These are phyloP conservation scores for Drosophila willistoni DNA, from an alignment of 1,140 invertebrate species.

Conservation along the genomic window DNA sequence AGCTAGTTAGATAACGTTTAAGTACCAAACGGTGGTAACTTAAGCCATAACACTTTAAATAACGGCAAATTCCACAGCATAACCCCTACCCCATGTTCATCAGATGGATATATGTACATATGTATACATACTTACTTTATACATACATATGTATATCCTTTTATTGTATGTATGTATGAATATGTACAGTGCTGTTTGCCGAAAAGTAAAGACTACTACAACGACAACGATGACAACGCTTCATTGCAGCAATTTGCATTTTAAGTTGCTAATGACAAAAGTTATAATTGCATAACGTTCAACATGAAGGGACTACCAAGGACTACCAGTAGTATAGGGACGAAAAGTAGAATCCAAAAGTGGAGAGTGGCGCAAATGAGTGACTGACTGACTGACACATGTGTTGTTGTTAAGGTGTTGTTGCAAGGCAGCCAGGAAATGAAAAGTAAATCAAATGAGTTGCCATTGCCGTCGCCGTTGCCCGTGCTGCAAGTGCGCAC, in stretches of 20 bases:
- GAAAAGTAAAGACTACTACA: slow-evolving; percentile 43
- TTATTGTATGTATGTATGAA: neutral
- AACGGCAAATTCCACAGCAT: slow-evolving; percentile 40
- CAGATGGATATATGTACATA: neutral
- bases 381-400: slow-evolving; percentile 32
- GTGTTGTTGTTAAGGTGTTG: slow-evolving; percentile 51
- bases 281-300: slow-evolving; percentile 81
- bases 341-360: neutral
- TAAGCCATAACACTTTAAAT: slow-evolving; percentile 73
- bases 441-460: slow-evolving; percentile 82
- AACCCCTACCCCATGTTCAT: neutral
- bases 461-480: slow-evolving; percentile 35
- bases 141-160: no score
- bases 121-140: neutral
- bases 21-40: slow-evolving; percentile 62
- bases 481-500: slow-evolving; percentile 50
- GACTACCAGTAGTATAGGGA: slow-evolving; percentile 1
- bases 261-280: slow-evolving; percentile 82
- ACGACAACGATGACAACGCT: slow-evolving; percentile 62
- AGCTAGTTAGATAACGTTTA: slow-evolving; percentile 79
- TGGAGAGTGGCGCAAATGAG: neutral
- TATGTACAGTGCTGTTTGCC: slow-evolving; percentile 5
- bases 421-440: slow-evolving; percentile 58
- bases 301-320: slow-evolving; percentile 48
- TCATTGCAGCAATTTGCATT: slow-evolving; percentile 82